These are phyloP conservation scores for Triplophysa yarkandensis DNA, from an alignment of 2,797 vertebrate genomes.

Conservation along the genomic window DNA sequence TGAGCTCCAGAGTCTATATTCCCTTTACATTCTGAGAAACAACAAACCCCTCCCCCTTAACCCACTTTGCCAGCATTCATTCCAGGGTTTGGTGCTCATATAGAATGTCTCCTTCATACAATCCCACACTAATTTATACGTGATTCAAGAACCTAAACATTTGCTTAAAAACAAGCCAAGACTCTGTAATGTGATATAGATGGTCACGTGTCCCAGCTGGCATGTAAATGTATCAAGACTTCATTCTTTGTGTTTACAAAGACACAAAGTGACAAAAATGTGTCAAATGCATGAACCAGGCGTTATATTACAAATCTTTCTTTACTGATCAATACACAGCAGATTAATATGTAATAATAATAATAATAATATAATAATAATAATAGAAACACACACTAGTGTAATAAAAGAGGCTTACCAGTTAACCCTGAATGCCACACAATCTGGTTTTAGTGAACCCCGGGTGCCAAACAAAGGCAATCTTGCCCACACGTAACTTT, in stretches of 20 bases:
- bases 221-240: not conserved
- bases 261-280: not conserved
- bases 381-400: not conserved
- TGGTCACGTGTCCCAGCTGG: conserved; percentile 37
- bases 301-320: not conserved
- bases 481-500: not conserved
- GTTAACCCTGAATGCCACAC: conserved; percentile 7
- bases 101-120: not conserved
- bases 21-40: not conserved
- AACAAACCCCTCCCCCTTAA: conserved; percentile 30
- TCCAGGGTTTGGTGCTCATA: not conserved
- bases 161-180: conserved; percentile 30
- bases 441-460: not conserved
- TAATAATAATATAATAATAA: not conserved
- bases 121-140: not conserved
- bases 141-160: not conserved
- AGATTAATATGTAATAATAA: conserved; percentile 1
- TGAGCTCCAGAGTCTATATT: not conserved
- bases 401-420: conserved; percentile 15
- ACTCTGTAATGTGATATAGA: conserved; percentile 26
- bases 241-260: conserved; percentile 11
- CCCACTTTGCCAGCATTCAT: not conserved
- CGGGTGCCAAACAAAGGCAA: conserved; percentile 1
- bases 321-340: not conserved
- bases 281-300: not conserved